Percentiles rank a stretch among this genome's conserved stretches.
Evolutionary conservation across 2,797 vertebrate genomes (phyloP).

Genomic region (Sebastes steindachneri): DNA sequence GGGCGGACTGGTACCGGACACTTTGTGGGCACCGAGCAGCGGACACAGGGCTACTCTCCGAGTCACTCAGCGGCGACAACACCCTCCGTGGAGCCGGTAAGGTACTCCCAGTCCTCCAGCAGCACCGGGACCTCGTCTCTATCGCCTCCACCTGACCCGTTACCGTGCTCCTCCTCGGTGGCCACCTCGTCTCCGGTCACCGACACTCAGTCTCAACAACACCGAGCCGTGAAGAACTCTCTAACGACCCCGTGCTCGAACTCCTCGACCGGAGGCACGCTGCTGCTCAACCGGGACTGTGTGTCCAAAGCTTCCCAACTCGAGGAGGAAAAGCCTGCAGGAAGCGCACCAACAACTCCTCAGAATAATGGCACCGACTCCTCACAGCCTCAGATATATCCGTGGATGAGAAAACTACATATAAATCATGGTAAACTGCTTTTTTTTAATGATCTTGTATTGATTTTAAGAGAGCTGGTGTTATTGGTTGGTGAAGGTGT

Average conservation of each 20-base stretch:
- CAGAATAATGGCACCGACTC: constrained; percentile 91
- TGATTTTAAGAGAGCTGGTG: constrained; percentile 18
- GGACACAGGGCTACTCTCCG: constrained; percentile 91
- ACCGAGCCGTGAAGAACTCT: constrained; percentile 93
- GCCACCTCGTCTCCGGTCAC: constrained; percentile 76
- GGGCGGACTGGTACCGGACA: constrained; percentile 91
- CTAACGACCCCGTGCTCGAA: constrained; percentile 88
- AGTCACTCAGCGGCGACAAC: constrained; percentile 83
- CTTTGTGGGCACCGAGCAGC: constrained; percentile 91
- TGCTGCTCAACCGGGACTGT: constrained; percentile 90
- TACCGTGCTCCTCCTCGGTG: constrained; percentile 92
- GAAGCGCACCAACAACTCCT: constrained; percentile 91
- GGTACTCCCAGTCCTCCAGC: constrained; percentile 91
- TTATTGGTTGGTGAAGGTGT: background rate
- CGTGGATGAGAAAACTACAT: constrained; percentile 99
- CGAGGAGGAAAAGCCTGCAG: constrained; percentile 92
- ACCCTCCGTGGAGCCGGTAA: constrained; percentile 89
- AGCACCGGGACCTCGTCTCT: constrained; percentile 83
- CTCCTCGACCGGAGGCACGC: constrained; percentile 82
- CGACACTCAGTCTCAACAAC: constrained; percentile 80
- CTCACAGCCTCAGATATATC: constrained; percentile 96
- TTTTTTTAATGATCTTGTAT: background rate
- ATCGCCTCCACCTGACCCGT: constrained; percentile 91
- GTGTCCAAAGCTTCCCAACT: constrained; percentile 90
- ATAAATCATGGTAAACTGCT: constrained; percentile 95